phyloP scores from a whole-genome alignment of 2,888 invertebrate species.

The Trileptium ribeirensis region DNA sequence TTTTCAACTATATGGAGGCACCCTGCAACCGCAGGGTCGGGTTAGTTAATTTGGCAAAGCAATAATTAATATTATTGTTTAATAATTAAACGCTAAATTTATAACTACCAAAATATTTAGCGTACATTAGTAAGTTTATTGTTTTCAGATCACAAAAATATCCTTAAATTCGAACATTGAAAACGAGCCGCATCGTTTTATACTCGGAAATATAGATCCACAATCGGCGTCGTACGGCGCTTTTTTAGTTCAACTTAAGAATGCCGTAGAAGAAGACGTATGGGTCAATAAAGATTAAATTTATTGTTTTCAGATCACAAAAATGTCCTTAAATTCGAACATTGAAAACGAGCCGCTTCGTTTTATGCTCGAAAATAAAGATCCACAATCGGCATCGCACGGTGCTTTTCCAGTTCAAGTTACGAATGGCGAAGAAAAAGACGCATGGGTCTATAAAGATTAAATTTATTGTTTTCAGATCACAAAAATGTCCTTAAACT shows the following conservation, averaged over 20 bases:
- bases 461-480: too few relatives aligned
- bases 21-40: too few relatives aligned
- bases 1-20: too few relatives aligned
- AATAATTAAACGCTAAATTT: too few relatives aligned
- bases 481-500: slow-evolving; percentile 70
- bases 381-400: slow-evolving; percentile 60
- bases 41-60: too few relatives aligned
- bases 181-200: slow-evolving; percentile 65
- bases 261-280: slow-evolving; percentile 66
- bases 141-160: slow-evolving; percentile 82
- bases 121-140: too few relatives aligned
- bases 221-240: slow-evolving; percentile 60
- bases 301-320: slow-evolving; percentile 85
- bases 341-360: slow-evolving; percentile 63
- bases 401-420: slow-evolving; percentile 68
- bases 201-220: slow-evolving; percentile 64
- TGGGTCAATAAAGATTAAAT: too few relatives aligned
- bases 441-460: slow-evolving; percentile 86
- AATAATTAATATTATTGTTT: too few relatives aligned
- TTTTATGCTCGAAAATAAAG: slow-evolving; percentile 70
- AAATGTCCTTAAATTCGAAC: slow-evolving; percentile 63
- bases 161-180: slow-evolving; percentile 60
- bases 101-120: too few relatives aligned
- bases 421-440: slow-evolving; percentile 64
- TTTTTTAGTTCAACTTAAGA: slow-evolving; percentile 70